phyloP scores from a whole-genome alignment of 2,797 vertebrate species.

The Chloroceryle amazona region DNA sequence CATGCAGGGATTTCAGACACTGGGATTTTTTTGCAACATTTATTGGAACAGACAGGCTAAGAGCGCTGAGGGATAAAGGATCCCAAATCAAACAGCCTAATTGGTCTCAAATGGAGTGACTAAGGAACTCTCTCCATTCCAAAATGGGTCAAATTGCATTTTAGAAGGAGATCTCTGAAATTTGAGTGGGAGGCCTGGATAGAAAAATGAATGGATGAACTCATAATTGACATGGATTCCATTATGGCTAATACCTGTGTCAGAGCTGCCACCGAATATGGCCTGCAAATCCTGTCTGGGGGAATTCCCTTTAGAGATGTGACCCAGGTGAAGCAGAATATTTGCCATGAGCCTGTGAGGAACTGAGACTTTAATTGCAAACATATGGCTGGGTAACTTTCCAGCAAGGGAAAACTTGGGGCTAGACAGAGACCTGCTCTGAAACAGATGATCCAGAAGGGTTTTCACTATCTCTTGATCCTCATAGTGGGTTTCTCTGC shows the following conservation, averaged over 20 bases:
- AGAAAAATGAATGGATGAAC: constrained; percentile 68
- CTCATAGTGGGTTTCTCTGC: neutral
- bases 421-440: constrained; percentile 35
- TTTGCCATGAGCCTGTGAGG: constrained; percentile 62
- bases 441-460: constrained; percentile 33
- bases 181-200: constrained; percentile 69
- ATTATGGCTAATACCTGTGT: constrained; percentile 74
- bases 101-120: constrained; percentile 74
- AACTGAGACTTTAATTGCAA: constrained; percentile 69
- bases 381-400: constrained; percentile 65
- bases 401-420: constrained; percentile 56
- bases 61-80: constrained; percentile 57
- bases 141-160: constrained; percentile 72
- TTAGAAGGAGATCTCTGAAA: constrained; percentile 71
- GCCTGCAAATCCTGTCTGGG: constrained; percentile 54
- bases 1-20: constrained; percentile 21
- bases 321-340: constrained; percentile 69
- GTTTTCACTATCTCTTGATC: neutral
- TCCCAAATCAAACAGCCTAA: constrained; percentile 72
- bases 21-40: constrained; percentile 21
- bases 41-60: constrained; percentile 69
- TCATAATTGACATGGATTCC: constrained; percentile 75
- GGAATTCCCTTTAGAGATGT: constrained; percentile 66
- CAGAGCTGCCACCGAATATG: constrained; percentile 59
- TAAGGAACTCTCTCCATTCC: constrained; percentile 66